phyloP scores from a whole-genome alignment of 2,797 vertebrate species.

The Anguilla anguilla region DNA sequence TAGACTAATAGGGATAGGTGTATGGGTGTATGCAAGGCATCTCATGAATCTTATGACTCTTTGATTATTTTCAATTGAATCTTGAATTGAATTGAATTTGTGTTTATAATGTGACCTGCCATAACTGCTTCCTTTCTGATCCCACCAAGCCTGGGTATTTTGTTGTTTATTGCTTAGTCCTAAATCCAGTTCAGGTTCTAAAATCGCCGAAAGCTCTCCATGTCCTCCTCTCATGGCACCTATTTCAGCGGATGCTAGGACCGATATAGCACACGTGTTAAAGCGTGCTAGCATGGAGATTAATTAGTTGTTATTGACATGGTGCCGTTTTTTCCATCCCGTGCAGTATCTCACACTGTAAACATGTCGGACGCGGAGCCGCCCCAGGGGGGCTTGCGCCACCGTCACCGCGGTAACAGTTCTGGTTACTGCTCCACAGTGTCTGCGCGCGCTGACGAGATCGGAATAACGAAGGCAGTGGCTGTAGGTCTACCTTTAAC shows the following conservation, averaged over 20 bases:
- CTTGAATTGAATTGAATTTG: neutral
- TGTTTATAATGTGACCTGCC: neutral
- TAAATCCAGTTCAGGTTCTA: neutral
- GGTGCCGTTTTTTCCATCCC: conserved; percentile 27
- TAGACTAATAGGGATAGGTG: neutral
- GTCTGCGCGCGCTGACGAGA: conserved; percentile 52
- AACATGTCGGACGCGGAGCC: conserved; percentile 47
- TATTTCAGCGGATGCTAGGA: neutral
- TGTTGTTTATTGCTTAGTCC: neutral
- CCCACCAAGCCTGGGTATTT: neutral
- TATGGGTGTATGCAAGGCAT: neutral
- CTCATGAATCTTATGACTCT: neutral
- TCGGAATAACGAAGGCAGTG: conserved; percentile 55
- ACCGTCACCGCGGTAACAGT: conserved; percentile 35
- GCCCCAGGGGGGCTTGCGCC: conserved; percentile 40
- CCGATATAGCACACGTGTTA: neutral
- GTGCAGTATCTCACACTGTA: conserved; percentile 28
- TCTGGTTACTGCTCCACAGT: conserved; percentile 43
- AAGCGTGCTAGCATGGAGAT: conserved; percentile 41
- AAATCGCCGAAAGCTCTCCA: neutral
- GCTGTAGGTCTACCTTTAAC: conserved; percentile 34
- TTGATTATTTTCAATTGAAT: neutral
- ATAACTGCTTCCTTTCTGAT: neutral
- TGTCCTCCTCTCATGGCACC: neutral
- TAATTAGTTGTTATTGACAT: conserved; percentile 60